Evolutionary conservation across 2,797 vertebrate species (phyloP), one percentile per base, ranked within the genome.

Genomic region (Sebastolobus alascanus): DNA sequence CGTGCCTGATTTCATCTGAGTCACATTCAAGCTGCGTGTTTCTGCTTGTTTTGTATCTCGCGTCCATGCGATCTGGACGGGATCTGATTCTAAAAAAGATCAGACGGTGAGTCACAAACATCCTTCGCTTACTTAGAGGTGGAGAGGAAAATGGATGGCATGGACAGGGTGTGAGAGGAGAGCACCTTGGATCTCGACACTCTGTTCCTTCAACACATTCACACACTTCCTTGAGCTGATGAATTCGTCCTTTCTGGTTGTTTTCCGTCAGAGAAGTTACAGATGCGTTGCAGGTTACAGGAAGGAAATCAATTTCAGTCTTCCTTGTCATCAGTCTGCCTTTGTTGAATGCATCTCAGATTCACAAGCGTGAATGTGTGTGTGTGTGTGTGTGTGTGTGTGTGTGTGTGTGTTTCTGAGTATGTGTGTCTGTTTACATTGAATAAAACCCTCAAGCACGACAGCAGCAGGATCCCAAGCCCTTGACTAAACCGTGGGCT

Each of bases 401-500:
- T 74, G 58, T 64, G 66, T 74, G 78, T 89, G 84, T 87, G 25
- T 38, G 33, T 77, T 35, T 78, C 35, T 20, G n/a, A 46, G 35
- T 46, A n/a, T 56, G 25, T 75, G 56, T 75, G 59, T 65, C 67
- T 74, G 77, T 89, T 85, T 88, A 77, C 82, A 73, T 67, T 70
- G 79, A 79, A 86, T 76, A 83, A 78, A 89, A 87, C 68, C 72
- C 73, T 91, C 29, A 58, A 82, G 81, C 87, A 82, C 50, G 58
- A 89, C 86, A 75, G 67, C 80, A 87, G 82, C 82, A 88, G 58
- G 75, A 93, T 90, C 82, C 82, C 75, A 77, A 87, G 80, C 90
- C 85, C 90, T 85, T 69, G 82, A 89, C 88, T 79, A 90, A 91
- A 91, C 87, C 71, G 84, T 92, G 89, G 92, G 89, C 88, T 94